Percentiles rank a stretch among this genome's conserved stretches.
Conservation (phyloP, 2,797 vertebrate species). For the Ctenopoma multispine region DNA sequence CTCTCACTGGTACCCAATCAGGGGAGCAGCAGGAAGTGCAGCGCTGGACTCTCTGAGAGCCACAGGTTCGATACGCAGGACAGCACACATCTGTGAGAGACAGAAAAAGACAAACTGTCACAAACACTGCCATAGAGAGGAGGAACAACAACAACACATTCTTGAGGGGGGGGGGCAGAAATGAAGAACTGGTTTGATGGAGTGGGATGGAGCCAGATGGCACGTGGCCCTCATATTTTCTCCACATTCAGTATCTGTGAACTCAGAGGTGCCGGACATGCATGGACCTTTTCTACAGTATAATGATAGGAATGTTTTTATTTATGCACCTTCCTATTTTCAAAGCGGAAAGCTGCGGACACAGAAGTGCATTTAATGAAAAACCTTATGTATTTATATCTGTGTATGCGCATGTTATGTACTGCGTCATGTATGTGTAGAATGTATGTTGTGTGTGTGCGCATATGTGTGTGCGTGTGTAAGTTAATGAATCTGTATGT, state of each 20-base stretch:
- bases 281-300: slow-evolving; percentile 77
- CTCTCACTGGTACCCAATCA: slow-evolving; percentile 86
- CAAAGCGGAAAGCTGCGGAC: slow-evolving; percentile 75
- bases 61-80: slow-evolving; percentile 84
- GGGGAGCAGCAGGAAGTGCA: slow-evolving; percentile 81
- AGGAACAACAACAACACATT: slow-evolving; percentile 23
- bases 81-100: slow-evolving; percentile 87
- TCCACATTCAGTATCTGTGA: slow-evolving; percentile 41
- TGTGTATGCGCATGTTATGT: slow-evolving; percentile 82
- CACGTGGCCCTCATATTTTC: slow-evolving; percentile 29
- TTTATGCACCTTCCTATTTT: slow-evolving; percentile 79
- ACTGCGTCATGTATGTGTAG: slow-evolving; percentile 61
- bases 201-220: slow-evolving; percentile 28
- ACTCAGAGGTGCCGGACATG: slow-evolving; percentile 55
- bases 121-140: slow-evolving; percentile 35
- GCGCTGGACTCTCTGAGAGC: slow-evolving; percentile 79
- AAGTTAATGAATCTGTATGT: slow-evolving; percentile 21
- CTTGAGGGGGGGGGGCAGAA: slow-evolving; percentile 17
- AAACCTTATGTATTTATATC: slow-evolving; percentile 73
- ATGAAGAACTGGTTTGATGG: slow-evolving; percentile 18
- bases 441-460: slow-evolving; percentile 28
- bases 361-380: slow-evolving; percentile 85
- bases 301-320: slow-evolving; percentile 69
- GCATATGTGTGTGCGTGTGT: slow-evolving; percentile 16
- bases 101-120: slow-evolving; percentile 36